Base-by-base conservation (phyloP, 1,140 invertebrate species). In the Cardiocondyla obscurior region DNA sequence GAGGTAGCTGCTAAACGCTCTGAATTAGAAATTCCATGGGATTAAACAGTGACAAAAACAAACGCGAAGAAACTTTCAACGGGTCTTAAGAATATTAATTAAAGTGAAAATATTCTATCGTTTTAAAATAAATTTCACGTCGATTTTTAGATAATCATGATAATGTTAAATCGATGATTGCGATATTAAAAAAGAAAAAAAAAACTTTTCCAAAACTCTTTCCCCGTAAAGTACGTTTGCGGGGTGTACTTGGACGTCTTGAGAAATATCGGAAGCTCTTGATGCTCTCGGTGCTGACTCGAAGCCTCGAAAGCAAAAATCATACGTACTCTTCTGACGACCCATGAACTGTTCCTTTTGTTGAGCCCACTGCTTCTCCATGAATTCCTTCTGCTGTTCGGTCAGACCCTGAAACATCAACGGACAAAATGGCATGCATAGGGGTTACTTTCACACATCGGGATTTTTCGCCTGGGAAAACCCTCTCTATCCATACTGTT, bases 351-450 rank as follows among this genome's bases (percentile, higher is more conserved):
- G 96, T 89, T 97, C 96, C 93, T 96, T 96, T 93, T 96, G 97
- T 92, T 98, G 96, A 88, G 96, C 95, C 98, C 97, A 98, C 90
- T 95, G 94, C 94, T 97, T 98, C 95, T 98, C 98, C 89, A 96
- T 94, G 89, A 92, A 93, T 93, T 98, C 98, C 95, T 98, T 98
- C 94, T 95, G 95, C 91, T 96, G 94, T 90, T 96, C 96, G 94
- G 97, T 97, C 94, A 97, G 96, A 93, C 98, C 97, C 97, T 98
- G 94, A 88, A 92, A 94, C 91, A 92, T 84, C 85, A 92, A 91
- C 25, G 90, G 90, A 89, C 70, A 89, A 77, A 91, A 89, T 90
- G 81, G 90, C 93, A 94, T 94, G 93, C 93, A n/a, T 90, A 88
- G 94, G 92, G 90, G 62, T 74, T 60, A 65, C 84, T 81, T 65